Percentiles rank a stretch among this genome's conserved stretches.
Conservation (phyloP, 1,140 invertebrate genomes). For the Drosophila ohnishii region DNA sequence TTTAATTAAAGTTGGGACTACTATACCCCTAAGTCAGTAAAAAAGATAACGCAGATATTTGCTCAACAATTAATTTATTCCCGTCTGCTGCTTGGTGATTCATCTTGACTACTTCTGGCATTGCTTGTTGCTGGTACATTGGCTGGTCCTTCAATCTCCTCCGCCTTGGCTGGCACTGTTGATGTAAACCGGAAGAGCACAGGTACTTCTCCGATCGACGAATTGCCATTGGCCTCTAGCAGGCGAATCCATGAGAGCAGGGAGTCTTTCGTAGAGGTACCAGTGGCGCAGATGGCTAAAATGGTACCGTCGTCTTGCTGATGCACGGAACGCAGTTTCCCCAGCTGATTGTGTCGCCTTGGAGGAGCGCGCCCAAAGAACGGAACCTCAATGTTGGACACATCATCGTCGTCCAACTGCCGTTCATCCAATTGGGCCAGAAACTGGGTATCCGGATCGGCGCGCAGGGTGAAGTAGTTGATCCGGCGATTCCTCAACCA, state of each 20-base stretch:
- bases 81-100: conserved; percentile 12
- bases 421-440: conserved; percentile 60
- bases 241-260: conserved; percentile 95
- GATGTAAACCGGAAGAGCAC: conserved; percentile 89
- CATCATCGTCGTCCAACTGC: conserved; percentile 84
- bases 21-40: not conserved
- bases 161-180: conserved; percentile 60
- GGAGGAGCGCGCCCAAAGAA: conserved; percentile 83
- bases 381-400: conserved; percentile 86
- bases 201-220: conserved; percentile 88
- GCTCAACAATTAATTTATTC: conserved; percentile 60
- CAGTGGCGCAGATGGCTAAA: conserved; percentile 92
- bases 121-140: conserved; percentile 51
- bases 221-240: conserved; percentile 90
- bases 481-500: conserved; percentile 90
- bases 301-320: conserved; percentile 97
- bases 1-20: not conserved
- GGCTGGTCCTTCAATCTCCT: conserved; percentile 56
- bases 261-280: conserved; percentile 95
- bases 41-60: conserved; percentile 1
- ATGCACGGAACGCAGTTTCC: conserved; percentile 88
- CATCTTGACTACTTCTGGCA: conserved; percentile 17
- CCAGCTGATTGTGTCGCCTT: conserved; percentile 75
- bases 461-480: conserved; percentile 93
- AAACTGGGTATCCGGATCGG: conserved; percentile 85